Evolutionary conservation across 2,113 vertebrate genomes (phyloP), one percentile per base, ranked within the genome.

Genomic region (Podocnemis expansa): DNA sequence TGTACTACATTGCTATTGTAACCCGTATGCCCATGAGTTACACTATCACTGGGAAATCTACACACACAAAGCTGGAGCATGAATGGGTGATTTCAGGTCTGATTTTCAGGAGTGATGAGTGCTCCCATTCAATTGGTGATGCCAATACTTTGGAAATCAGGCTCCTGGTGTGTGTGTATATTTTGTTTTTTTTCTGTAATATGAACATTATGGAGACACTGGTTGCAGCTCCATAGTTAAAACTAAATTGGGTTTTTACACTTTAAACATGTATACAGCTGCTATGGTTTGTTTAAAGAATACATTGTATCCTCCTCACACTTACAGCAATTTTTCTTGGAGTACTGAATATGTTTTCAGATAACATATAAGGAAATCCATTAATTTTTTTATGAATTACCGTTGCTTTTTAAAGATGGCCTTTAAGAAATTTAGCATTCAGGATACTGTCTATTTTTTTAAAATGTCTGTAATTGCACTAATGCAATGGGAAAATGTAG

Each of bases 71-170:
- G 10, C 45, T 63, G 38, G 91, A 43, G 70, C 25, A 16, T 0
- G 45, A 79, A 91, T 91, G 38, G 88, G 84, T 90, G 47, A n/a
- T 45, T 55, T 0, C 0, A 55, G 55, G 86, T 25, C 3, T 81
- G 79, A 38, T 87, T 95, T 96, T 95, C 76, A 76, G 25, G 12
- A 41, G 13, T 76, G 24, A 45, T 82, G 81, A 89, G 55, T 88
- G 54, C 34, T 41, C 80, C 22, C 47, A 89, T 22, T 43, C 55
- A 45, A 51, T 49, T 60, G 55, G 41, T 92, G 79, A 60, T 80
- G 10, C 0, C 0, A 29, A 82, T 84, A 41, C 14, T 41, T 90
- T 85, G 87, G 85, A 84, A 92, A 78, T 84, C 0, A 31, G 2
- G 3, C 87, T 52, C 21, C 87, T 86, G 29, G 16, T 3, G 0